Base-by-base conservation (phyloP, 2,113 vertebrate species). In the Porphyrio hochstetteri region DNA sequence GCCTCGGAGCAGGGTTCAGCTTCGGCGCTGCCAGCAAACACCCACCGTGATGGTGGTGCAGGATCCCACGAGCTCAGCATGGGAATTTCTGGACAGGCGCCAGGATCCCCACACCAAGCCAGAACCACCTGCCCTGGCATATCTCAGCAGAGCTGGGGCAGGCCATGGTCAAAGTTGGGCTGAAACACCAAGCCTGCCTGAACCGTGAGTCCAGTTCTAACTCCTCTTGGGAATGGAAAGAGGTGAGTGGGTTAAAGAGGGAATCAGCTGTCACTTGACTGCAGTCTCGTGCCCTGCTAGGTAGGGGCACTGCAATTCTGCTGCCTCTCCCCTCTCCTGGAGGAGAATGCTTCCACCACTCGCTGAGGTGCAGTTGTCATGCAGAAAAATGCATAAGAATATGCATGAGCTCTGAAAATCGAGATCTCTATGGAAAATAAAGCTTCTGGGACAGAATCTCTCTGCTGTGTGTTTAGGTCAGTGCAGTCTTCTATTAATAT, bases 61-160 rank as follows among this genome's bases (percentile, higher is more conserved):
- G 28, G 17, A 80, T 5, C 57, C 25, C 42, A 46, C 9, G 2
- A 33, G 9, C 23, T 72, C 48, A 0, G 0, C 1, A 1, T 28
- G 21, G 21, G 19, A 28, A 61, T 61, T 40, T 60, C 48, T 33
- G 64, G 27, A 29, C 0, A 7, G 20, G 23, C 55, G 5, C 14
- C 67, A 60, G 28, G 21, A 70, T 55, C 11, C 28, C 5, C 36
- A 59, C 3, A 11, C 19, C 4, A 1, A 60, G 5, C 12, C 11
- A 4, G 0, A 70, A 4, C 35, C 6, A 0, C 33, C 20, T 55
- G 19, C 5, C 8, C 28, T 50, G 27, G 9, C 7, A 13, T 4
- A 23, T 44, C 38, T n/a, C n/a, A 15, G 17, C 0, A 42, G 36
- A 70, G 9, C 4, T 56, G 36, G 19, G 35, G 5, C 16, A 50